phyloP scores from a whole-genome alignment of 1,140 invertebrate species.

The Drosophila pachea region DNA sequence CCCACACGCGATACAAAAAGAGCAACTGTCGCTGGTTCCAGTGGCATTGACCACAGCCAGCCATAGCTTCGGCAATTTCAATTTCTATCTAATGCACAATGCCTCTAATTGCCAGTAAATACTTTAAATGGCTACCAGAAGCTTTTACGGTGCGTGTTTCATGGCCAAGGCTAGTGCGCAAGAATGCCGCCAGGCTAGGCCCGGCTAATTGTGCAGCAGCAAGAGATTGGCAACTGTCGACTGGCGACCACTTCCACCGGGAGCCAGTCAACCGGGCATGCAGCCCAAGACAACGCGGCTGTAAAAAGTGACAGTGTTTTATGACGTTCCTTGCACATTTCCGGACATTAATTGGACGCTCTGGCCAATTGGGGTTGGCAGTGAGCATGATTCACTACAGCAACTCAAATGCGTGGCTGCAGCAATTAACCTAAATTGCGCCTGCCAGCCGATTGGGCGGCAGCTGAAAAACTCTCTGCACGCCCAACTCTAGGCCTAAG shows the following conservation, averaged over 20 bases:
- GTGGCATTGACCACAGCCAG: slow-evolving; percentile 62
- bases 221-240: slow-evolving; percentile 16
- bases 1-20: slow-evolving; percentile 38
- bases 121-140: slow-evolving; percentile 47
- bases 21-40: slow-evolving; percentile 57
- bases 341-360: slow-evolving; percentile 61
- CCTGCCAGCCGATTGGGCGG: slow-evolving; percentile 49
- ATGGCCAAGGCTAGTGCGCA: slow-evolving; percentile 67
- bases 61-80: slow-evolving; percentile 51
- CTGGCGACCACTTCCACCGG: slow-evolving; percentile 13
- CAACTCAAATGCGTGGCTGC: slow-evolving; percentile 46
- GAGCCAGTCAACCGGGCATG: slow-evolving; percentile 2
- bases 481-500: slow-evolving; percentile 16
- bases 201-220: slow-evolving; percentile 34
- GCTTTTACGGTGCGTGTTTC: slow-evolving; percentile 61
- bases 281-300: slow-evolving; percentile 3
- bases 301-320: slow-evolving; percentile 69
- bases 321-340: slow-evolving; percentile 55
- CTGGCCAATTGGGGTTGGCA: not conserved
- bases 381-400: slow-evolving; percentile 1
- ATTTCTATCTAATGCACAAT: slow-evolving; percentile 65
- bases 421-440: slow-evolving; percentile 72
- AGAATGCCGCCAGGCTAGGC: slow-evolving; percentile 49
- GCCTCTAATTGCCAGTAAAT: slow-evolving; percentile 63
- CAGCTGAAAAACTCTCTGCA: slow-evolving; percentile 36